Base-by-base conservation (phyloP, 2,888 invertebrate species). In the Andrena dorsata region DNA sequence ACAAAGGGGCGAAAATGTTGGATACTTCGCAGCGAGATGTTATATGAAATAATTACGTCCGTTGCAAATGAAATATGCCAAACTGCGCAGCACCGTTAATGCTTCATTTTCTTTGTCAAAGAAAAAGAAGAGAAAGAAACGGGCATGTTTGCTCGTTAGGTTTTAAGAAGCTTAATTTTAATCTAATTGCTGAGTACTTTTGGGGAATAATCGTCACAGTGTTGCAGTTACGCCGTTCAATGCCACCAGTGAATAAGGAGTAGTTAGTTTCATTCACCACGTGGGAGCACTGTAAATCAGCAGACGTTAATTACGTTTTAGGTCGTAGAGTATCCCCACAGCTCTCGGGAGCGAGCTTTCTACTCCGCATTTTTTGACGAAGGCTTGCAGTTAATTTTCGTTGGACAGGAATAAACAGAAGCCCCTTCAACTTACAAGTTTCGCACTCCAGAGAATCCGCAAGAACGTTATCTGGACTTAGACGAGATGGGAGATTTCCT, bases 381-480 rank as follows among this genome's bases (percentile, higher is more conserved):
- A 10, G 23, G 8, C 20, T 64, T 64, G 8, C n/a, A 64, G 13
- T 20, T 20, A 63, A 63, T 63, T 63, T 63, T 35, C 63, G n/a
- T 35, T 20, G 20, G 10, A 35, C 63, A 63, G 63, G n/a, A 32
- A 69, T 56, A 26, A 56, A 56, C 35, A 69, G 53, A 23, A 23
- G 53, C 23, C 7, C 32, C 53, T 56, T 56, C 28, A 4, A 69
- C n/a, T 30, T 56, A 35, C 23, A 56, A 69, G 35, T 69, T 69
- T 32, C 2, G 26, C 16, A 69, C 32, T 69, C 23, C 23, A 53
- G 53, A 23, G 23, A 56, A 56, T 56, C 35, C 2, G 56, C 26
- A 56, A 69, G 53, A 35, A 35, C 53, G 30, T 56, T 35, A 56
- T 53, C 53, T 69, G 56, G 23, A 56, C 53, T 32, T 56, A 35